These are phyloP conservation scores for Phaonia tiefii DNA, from an alignment of 2,888 invertebrate species.

Conservation along the genomic window DNA sequence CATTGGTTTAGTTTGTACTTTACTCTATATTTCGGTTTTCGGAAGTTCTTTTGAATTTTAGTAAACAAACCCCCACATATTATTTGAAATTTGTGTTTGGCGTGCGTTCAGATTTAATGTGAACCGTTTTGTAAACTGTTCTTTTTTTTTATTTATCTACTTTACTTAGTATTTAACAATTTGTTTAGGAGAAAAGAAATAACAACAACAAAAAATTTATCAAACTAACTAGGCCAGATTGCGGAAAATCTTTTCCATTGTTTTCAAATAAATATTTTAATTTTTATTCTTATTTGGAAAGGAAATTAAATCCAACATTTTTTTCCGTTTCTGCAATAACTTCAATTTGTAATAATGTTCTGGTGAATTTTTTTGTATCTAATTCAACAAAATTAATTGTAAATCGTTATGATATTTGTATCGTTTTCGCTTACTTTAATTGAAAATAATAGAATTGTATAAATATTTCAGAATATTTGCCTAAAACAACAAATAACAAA, in stretches of 20 bases:
- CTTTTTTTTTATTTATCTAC: neutral
- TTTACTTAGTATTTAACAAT: conserved; percentile 24
- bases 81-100: too few relatives aligned
- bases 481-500: neutral
- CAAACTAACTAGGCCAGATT: neutral
- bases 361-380: neutral
- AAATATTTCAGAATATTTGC: neutral
- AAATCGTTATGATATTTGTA: neutral
- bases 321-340: conserved; percentile 31
- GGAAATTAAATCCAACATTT: too few relatives aligned
- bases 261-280: conserved; percentile 9
- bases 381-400: neutral
- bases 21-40: neutral
- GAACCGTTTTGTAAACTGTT: too few relatives aligned
- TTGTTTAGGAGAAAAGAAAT: too few relatives aligned
- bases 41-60: too few relatives aligned
- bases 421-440: neutral
- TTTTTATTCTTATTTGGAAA: too few relatives aligned
- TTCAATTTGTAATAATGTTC: conserved; percentile 7
- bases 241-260: neutral
- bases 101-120: too few relatives aligned
- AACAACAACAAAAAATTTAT: neutral
- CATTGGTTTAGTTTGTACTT: neutral
- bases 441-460: neutral
- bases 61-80: too few relatives aligned